A percentile compares a stretch with the other conserved stretches of the same genome.
phyloP scores from a whole-genome alignment of 2,113 vertebrate species.

The Eretmochelys imbricata region DNA sequence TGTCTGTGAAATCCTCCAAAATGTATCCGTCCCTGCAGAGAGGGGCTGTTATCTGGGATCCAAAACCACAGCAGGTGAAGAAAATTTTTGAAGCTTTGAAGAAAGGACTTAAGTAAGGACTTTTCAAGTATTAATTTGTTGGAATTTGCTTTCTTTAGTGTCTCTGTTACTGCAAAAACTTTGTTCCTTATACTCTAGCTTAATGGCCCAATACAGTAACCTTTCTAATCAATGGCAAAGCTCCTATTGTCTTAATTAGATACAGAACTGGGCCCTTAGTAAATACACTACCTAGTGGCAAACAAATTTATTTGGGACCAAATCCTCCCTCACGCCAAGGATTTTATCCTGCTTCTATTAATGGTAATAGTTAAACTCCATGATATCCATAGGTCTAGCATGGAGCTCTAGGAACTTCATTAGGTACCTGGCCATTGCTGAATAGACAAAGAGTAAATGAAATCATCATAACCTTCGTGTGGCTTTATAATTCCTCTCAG shows the following conservation, averaged over 20 bases:
- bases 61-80: constrained; percentile 91
- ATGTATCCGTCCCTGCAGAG: constrained; percentile 80
- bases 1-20: constrained; percentile 79
- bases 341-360: neutral
- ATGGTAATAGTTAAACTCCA: neutral
- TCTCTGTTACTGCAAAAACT: neutral
- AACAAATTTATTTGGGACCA: neutral
- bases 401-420: neutral
- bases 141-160: neutral
- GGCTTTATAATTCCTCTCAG: neutral
- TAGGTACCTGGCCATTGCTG: neutral
- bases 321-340: neutral
- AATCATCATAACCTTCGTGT: neutral
- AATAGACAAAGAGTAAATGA: neutral
- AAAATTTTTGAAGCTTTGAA: constrained; percentile 90
- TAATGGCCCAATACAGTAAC: neutral
- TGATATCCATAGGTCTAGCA: neutral
- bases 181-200: neutral
- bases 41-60: constrained; percentile 75
- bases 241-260: neutral
- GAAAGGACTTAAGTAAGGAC: constrained; percentile 91
- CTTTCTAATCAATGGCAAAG: neutral
- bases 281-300: neutral
- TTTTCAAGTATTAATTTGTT: neutral
- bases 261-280: neutral